These are phyloP conservation scores for Pelusios castaneus DNA, from an alignment of 2,113 vertebrate genomes.

Conservation along the genomic window DNA sequence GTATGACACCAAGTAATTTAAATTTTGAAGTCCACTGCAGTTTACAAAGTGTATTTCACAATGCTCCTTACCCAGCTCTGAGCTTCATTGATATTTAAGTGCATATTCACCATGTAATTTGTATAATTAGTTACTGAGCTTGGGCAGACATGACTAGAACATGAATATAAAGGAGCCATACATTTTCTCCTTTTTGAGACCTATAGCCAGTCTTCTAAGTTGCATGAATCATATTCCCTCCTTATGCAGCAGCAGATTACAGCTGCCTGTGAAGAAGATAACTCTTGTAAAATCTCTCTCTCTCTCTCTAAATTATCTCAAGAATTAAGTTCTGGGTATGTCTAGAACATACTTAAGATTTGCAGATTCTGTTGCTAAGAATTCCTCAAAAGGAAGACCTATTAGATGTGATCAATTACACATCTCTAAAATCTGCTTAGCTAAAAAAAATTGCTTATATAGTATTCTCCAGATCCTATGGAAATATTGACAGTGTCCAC, in stretches of 20 bases:
- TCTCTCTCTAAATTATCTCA: not conserved
- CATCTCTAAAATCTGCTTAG: constrained; percentile 27
- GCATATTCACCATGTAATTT: not conserved
- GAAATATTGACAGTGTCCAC: not conserved
- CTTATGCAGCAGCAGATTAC: not conserved
- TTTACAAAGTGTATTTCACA: not conserved
- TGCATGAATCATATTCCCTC: not conserved
- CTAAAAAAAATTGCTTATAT: constrained; percentile 17
- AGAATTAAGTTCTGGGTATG: not conserved
- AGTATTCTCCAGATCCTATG: not conserved
- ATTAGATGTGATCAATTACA: constrained; percentile 20
- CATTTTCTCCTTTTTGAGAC: not conserved
- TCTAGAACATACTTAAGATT: not conserved
- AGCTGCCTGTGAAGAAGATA: not conserved
- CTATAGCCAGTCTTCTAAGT: not conserved
- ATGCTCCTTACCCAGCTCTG: not conserved
- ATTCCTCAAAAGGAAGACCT: constrained; percentile 3
- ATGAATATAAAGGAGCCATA: not conserved
- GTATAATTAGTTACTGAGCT: not conserved
- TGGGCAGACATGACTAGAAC: not conserved
- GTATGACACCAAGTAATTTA: not conserved
- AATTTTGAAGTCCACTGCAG: not conserved
- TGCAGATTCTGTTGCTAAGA: constrained; percentile 32
- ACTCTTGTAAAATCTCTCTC: not conserved
- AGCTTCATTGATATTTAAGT: not conserved